A percentile compares a stretch with the other conserved stretches of the same genome.
Conservation (phyloP, 2,888 invertebrate species). For the Nysson spinosus region DNA sequence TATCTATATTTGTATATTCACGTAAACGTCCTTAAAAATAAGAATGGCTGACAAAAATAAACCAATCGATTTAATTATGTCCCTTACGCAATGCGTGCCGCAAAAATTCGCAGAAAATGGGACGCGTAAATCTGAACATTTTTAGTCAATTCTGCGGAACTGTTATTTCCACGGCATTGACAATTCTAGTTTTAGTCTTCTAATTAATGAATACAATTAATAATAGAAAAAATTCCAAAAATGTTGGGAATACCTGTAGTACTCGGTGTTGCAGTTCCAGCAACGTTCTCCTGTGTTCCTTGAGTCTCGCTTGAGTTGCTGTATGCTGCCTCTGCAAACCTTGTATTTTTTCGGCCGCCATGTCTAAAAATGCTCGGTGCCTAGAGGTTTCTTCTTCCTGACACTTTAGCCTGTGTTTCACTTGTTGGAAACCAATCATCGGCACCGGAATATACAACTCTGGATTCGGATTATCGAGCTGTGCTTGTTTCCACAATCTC, state of each 20-base stretch:
- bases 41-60: too few species aligned
- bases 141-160: too few species aligned
- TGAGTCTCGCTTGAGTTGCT: constrained; percentile 87
- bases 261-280: constrained; percentile 90
- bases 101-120: too few species aligned
- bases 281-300: constrained; percentile 89
- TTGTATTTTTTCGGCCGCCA: constrained; percentile 87
- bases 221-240: constrained; percentile 2
- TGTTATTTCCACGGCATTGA: too few species aligned
- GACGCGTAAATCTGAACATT: too few species aligned
- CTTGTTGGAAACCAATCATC: constrained; percentile 92
- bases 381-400: constrained; percentile 91
- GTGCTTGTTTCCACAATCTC: constrained; percentile 97
- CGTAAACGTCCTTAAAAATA: too few species aligned
- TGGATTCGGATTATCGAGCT: constrained; percentile 96
- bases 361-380: constrained; percentile 89
- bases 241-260: constrained; percentile 86
- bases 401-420: constrained; percentile 88
- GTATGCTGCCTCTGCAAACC: constrained; percentile 90
- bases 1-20: too few species aligned
- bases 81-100: too few species aligned
- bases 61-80: too few species aligned
- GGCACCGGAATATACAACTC: constrained; percentile 94
- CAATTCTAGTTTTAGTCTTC: too few species aligned
- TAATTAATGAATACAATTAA: too few species aligned